Percentiles rank a stretch among this genome's conserved stretches.
Conservation (phyloP, 2,113 vertebrate species). For the Tautogolabrus adspersus region DNA sequence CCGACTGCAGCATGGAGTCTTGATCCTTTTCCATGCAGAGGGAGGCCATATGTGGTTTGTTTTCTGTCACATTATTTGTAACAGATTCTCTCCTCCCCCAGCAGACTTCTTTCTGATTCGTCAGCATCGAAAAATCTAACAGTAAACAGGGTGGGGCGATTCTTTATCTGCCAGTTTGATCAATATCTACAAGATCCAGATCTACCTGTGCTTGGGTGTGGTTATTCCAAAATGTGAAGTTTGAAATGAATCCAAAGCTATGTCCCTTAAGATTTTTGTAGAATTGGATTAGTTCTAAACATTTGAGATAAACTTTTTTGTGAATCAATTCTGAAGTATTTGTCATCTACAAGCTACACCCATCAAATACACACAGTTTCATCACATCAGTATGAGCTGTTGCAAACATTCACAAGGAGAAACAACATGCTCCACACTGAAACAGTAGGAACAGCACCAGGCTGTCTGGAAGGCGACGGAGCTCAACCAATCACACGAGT, state of each 20-base stretch:
- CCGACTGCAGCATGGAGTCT: constrained; percentile 27
- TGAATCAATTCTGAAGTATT: neutral
- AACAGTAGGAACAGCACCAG: constrained; percentile 4
- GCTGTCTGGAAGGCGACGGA: constrained; percentile 19
- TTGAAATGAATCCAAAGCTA: neutral
- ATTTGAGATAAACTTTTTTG: neutral
- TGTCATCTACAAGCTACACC: neutral
- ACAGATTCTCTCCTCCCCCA: constrained; percentile 47
- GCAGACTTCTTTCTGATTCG: constrained; percentile 9
- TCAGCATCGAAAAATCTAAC: constrained; percentile 15
- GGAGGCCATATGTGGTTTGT: constrained; percentile 72
- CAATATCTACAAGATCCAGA: neutral
- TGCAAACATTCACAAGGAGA: constrained; percentile 9
- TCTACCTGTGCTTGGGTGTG: too few species aligned
- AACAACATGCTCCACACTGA: constrained; percentile 10
- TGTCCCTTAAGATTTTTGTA: neutral
- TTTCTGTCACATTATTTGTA: constrained; percentile 68
- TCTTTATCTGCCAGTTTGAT: neutral
- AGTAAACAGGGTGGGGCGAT: constrained; percentile 18
- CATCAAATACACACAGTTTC: neutral
- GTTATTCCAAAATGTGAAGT: neutral
- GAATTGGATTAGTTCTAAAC: neutral
- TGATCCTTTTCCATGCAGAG: constrained; percentile 56
- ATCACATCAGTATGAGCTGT: neutral
- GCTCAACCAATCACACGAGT: constrained; percentile 42